A percentile compares a stretch with the other conserved stretches of the same genome.
phyloP scores from a whole-genome alignment of 2,113 vertebrate genomes.

The Electrona antarctica region DNA sequence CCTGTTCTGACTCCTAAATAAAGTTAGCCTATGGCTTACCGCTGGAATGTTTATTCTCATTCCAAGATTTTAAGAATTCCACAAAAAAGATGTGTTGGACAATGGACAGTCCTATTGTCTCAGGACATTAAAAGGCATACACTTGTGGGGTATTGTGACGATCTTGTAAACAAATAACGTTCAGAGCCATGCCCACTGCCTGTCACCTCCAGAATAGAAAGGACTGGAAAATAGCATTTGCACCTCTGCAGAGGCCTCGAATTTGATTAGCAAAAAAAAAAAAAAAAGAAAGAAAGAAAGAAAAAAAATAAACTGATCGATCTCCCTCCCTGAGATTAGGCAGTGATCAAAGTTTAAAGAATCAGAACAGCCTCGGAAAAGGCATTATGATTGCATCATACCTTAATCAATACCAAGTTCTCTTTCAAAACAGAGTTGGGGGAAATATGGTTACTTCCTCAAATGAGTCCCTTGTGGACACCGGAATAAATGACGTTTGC shows the following conservation, averaged over 20 bases:
- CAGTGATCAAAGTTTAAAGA: constrained; percentile 73
- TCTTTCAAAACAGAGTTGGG: neutral
- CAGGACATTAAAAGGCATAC: constrained; percentile 42
- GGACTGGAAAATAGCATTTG: constrained; percentile 48
- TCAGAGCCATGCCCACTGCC: constrained; percentile 63
- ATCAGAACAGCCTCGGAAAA: constrained; percentile 53
- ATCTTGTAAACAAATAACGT: constrained; percentile 71
- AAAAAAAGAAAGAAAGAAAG: constrained; percentile 40
- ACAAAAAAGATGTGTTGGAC: constrained; percentile 27
- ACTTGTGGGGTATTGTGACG: constrained; percentile 23
- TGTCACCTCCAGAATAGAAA: constrained; percentile 47
- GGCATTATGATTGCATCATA: constrained; percentile 21
- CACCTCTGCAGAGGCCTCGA: constrained; percentile 51
- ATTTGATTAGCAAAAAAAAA: constrained; percentile 49
- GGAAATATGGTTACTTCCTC: constrained; percentile 33
- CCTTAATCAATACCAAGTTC: constrained; percentile 27
- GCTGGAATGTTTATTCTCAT: constrained; percentile 66
- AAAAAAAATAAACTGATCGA: too few relatives aligned
- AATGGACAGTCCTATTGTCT: constrained; percentile 42
- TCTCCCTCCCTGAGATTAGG: constrained; percentile 80
- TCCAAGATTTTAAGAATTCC: constrained; percentile 39
- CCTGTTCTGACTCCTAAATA: constrained; percentile 27
- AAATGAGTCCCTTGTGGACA: constrained; percentile 17
- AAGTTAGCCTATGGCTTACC: constrained; percentile 62
- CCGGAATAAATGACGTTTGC: constrained; percentile 20